Percentiles rank a stretch among this genome's conserved stretches.
Evolutionary conservation across 2,797 vertebrate genomes (phyloP).

Genomic region (Alauda arvensis): DNA sequence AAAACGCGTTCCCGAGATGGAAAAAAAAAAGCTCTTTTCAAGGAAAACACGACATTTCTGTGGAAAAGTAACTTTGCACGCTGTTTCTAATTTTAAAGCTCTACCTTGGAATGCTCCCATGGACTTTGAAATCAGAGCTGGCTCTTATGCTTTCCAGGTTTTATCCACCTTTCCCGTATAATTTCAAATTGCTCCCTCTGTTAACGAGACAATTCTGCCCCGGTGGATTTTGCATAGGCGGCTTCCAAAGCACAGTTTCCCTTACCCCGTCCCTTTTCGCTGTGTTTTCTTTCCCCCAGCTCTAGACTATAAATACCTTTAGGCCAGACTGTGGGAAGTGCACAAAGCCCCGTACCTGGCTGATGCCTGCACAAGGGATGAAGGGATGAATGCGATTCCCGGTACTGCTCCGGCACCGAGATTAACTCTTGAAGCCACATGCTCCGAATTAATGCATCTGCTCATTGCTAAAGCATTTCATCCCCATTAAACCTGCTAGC

Average conservation of each 20-base stretch:
- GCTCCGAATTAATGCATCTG: not conserved
- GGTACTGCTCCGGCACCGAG: accelerated
- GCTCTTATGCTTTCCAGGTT: constrained; percentile 54
- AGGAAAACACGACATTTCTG: constrained; percentile 54
- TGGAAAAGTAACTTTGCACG: constrained; percentile 48
- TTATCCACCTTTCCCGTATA: constrained; percentile 48
- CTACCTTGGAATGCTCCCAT: constrained; percentile 50
- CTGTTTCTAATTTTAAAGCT: constrained; percentile 59
- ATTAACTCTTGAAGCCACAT: not conserved
- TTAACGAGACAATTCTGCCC: constrained; percentile 35
- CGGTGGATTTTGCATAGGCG: not conserved
- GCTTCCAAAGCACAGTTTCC: not conserved
- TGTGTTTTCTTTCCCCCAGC: not conserved
- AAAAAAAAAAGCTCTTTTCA: constrained; percentile 43
- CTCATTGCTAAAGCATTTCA: not conserved
- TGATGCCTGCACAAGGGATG: not conserved
- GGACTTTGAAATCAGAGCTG: constrained; percentile 58
- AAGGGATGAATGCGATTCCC: not conserved
- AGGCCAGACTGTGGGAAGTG: not conserved
- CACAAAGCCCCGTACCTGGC: not conserved
- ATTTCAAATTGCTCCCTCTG: constrained; percentile 29
- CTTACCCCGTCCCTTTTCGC: not conserved
- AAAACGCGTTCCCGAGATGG: not conserved
- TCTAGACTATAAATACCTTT: constrained; percentile 12
- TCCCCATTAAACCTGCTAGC: not conserved